Conservation (phyloP, 2,113 vertebrate species). For the Phylloscopus trochiloides region DNA sequence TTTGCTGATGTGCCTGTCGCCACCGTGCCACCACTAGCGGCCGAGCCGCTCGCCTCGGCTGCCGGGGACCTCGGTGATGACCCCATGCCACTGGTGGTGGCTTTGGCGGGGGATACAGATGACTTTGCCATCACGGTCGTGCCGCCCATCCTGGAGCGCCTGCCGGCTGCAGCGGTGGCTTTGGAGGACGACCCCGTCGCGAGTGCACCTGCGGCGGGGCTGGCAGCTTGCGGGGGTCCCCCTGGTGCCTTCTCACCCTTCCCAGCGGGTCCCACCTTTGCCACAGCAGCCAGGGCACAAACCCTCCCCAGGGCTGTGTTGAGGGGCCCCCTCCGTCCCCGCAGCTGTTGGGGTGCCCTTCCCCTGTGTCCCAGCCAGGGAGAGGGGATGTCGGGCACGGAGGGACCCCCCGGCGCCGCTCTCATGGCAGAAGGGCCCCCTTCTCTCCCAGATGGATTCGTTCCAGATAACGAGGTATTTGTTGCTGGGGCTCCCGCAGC, state of each 20-base stretch:
- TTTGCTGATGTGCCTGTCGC: slow-evolving; percentile 44
- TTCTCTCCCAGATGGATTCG: slow-evolving; percentile 61
- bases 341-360: not conserved
- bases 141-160: not conserved
- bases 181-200: not conserved
- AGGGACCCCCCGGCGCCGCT: not conserved
- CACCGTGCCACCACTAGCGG: not conserved
- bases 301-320: not conserved
- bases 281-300: not conserved
- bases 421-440: slow-evolving; percentile 44
- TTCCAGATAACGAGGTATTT: slow-evolving; percentile 79
- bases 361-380: fast-evolving
- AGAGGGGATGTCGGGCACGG: fast-evolving
- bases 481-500: not conserved
- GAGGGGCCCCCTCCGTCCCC: not conserved
- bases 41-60: fast-evolving
- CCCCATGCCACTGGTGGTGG: fast-evolving
- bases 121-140: not conserved
- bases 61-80: fast-evolving
- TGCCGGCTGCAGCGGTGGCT: fast-evolving
- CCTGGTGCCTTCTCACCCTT: not conserved
- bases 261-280: not conserved
- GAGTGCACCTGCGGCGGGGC: fast-evolving
- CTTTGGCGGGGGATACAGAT: not conserved
- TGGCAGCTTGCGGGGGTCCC: not conserved